Evolutionary conservation across 2,797 vertebrate genomes (phyloP), one percentile per base, ranked within the genome.

Genomic region (Jordanella pulchra): DNA sequence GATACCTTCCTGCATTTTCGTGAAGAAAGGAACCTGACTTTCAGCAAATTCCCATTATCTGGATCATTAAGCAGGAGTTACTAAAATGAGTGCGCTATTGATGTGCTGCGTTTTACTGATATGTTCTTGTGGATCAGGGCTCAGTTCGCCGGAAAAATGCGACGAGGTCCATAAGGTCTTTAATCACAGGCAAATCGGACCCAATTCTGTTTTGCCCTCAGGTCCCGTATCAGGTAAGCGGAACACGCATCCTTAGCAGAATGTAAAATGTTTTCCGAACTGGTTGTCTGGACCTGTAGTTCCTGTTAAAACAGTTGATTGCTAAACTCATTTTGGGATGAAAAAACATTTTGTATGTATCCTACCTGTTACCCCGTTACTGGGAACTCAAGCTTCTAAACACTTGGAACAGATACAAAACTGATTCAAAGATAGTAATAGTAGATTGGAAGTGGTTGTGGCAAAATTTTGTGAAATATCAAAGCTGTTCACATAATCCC

Each of bases 91-190:
- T 44, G 13, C 45, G 32, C 64, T 73, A n/a, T 78, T 82, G 67
- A 71, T 69, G 5, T 53, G 56, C 58, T 75, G 35, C 68, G n/a
- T 84, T 63, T 77, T 91, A 21, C 30, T 92, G 27, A 77, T 93
- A 17, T 87, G 75, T 63, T 85, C 76, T n/a, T 71, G 69, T 27
- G 89, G 73, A 50, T 55, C 78, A 0, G 81, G 72, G 30, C 47
- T 66, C 15, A 91, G 89, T 58, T 90, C 72, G 67, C n/a, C 78
- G 4, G 87, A 76, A 79, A 92, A 72, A 94, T 97, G 96, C 86
- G 92, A 95, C 30, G 92, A 94, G 87, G 95, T 95, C 76, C 89
- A 94, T 63, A 95, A 96, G 96, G 94, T 97, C 96, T 97, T 95
- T 85, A 94, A 94, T 81, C 81, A 93, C 83, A 83, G 89, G 51